These are phyloP conservation scores for Chrysotoxum bicinctum DNA, from an alignment of 2,888 invertebrate genomes.

Conservation along the genomic window DNA sequence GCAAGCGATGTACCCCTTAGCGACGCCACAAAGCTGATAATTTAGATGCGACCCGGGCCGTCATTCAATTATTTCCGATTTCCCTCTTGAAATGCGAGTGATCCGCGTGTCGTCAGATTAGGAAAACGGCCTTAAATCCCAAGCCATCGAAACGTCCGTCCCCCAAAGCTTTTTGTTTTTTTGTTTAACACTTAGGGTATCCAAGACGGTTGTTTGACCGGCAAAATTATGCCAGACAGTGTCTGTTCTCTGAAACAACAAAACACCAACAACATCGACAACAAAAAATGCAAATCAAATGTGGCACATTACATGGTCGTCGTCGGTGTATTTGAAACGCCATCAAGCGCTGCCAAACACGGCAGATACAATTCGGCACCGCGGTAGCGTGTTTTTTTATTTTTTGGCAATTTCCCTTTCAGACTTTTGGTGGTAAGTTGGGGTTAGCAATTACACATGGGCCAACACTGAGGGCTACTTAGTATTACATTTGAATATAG, in stretches of 20 bases:
- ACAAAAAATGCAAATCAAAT: conserved; percentile 53
- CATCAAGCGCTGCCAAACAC: conserved; percentile 39
- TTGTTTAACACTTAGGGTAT: conserved; percentile 21
- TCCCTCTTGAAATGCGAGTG: conserved; percentile 51
- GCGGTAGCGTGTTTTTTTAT: not conserved
- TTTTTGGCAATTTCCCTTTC: conserved; percentile 65
- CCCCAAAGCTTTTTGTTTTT: conserved; percentile 14
- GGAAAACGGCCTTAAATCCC: conserved; percentile 55
- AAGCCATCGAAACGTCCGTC: not conserved
- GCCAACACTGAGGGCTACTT: conserved; percentile 13
- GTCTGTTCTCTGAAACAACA: conserved; percentile 34
- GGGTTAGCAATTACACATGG: conserved; percentile 17
- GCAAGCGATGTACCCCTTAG: not conserved
- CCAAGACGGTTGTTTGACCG: conserved; percentile 56
- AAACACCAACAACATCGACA: not conserved
- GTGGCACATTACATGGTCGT: conserved; percentile 7
- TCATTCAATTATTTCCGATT: conserved; percentile 68
- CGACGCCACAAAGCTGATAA: conserved; percentile 20
- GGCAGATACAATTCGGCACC: conserved; percentile 34
- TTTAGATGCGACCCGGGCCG: conserved; percentile 45
- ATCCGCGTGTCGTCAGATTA: conserved; percentile 28
- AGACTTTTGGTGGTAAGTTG: conserved; percentile 31
- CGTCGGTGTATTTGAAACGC: conserved; percentile 30
- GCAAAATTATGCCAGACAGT: conserved; percentile 67
- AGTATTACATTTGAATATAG: conserved; percentile 52